phyloP scores from a whole-genome alignment of 2,888 invertebrate species.

The Ligdia adustata region DNA sequence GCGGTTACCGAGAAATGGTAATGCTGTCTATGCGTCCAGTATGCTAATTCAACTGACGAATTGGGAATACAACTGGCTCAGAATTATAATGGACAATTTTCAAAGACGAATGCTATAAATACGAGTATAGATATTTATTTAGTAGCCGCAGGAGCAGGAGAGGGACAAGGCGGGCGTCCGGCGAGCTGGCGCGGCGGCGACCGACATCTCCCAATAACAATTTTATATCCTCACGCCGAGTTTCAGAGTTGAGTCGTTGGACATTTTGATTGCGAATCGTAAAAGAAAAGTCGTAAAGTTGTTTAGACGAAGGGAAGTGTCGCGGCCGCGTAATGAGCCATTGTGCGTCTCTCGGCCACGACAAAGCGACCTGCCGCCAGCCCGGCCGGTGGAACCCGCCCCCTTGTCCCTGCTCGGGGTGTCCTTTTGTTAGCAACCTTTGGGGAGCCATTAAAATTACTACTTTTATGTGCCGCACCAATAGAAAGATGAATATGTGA shows the following conservation, averaged over 20 bases:
- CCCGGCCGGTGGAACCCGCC: background rate
- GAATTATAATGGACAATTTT: conserved; percentile 7
- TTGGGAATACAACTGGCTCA: conserved; percentile 21
- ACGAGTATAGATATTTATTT: too few relatives aligned
- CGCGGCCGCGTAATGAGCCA: conserved; percentile 43
- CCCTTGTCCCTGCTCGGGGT: conserved; percentile 43
- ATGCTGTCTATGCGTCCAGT: conserved; percentile 22
- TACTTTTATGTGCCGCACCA: conserved; percentile 49
- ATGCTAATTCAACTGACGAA: conserved; percentile 28
- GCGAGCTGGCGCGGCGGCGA: conserved; percentile 1
- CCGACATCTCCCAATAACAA: conserved; percentile 41
- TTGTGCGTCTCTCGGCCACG: too few relatives aligned
- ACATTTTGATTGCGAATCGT: conserved; percentile 56
- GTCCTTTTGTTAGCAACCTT: conserved; percentile 56
- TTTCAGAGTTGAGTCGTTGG: conserved; percentile 48
- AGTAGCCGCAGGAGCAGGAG: background rate
- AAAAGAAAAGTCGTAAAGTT: conserved; percentile 55
- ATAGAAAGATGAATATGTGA: conserved; percentile 47
- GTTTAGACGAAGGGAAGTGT: conserved; percentile 41
- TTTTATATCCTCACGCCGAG: conserved; percentile 37
- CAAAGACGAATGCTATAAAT: too few relatives aligned
- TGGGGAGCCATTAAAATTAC: conserved; percentile 57
- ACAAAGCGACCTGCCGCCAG: background rate
- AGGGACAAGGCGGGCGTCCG: too few relatives aligned
- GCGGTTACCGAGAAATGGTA: conserved; percentile 23